phyloP scores from a whole-genome alignment of 1,140 invertebrate species.

The Musca domestica region DNA sequence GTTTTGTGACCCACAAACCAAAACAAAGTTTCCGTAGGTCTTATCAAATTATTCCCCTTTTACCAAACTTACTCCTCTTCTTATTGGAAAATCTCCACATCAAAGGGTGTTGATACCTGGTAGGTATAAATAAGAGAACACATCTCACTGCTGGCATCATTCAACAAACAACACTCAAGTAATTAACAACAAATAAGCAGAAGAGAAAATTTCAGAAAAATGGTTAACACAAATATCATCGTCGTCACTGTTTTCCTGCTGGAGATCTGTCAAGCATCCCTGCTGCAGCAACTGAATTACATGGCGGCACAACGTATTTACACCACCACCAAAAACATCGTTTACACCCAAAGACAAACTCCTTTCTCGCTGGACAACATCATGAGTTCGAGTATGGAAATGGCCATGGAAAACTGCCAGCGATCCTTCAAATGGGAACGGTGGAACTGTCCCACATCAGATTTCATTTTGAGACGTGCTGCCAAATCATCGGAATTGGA shows the following conservation, averaged over 20 bases:
- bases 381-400: constrained; percentile 35
- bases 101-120: no score
- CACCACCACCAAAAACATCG: not conserved
- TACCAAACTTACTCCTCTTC: no score
- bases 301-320: not conserved
- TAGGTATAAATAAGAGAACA: no score
- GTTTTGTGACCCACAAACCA: no score
- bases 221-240: no score
- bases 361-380: constrained; percentile 43
- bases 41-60: no score
- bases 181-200: no score
- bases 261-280: not conserved
- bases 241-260: not conserved
- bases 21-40: no score
- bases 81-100: no score
- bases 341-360: constrained; percentile 27
- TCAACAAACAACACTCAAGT: no score
- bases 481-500: constrained; percentile 49
- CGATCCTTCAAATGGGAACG: constrained; percentile 60
- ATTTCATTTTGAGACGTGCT: constrained; percentile 39
- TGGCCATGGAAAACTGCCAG: constrained; percentile 58
- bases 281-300: not conserved
- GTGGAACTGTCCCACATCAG: constrained; percentile 61
- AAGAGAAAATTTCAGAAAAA: no score
- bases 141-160: no score